Evolutionary conservation across 2,888 invertebrate genomes (phyloP).

Genomic region (Thyatira batis): DNA sequence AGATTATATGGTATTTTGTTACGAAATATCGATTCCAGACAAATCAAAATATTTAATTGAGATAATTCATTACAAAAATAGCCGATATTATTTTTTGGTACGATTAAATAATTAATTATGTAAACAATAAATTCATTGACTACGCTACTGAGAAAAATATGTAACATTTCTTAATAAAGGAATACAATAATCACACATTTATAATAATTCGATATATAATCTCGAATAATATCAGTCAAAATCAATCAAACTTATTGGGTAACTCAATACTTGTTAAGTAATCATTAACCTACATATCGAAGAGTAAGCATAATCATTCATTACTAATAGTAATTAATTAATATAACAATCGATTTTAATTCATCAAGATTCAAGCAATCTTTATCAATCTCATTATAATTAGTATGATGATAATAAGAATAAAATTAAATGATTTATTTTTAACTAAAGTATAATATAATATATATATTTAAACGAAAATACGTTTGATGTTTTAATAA

Average conservation of each 20-base stretch:
- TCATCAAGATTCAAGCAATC: not conserved
- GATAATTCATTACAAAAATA: conserved; percentile 62
- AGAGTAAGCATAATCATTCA: not conserved
- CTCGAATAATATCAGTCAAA: conserved; percentile 59
- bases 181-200: conserved; percentile 48
- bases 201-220: conserved; percentile 29
- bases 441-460: not conserved
- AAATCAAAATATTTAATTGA: not conserved
- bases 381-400: not conserved
- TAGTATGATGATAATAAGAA: not conserved
- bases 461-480: not conserved
- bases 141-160: conserved; percentile 53
- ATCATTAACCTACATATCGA: not conserved
- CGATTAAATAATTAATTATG: conserved; percentile 42
- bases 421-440: not conserved
- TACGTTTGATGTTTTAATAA: not conserved
- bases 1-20: not conserved
- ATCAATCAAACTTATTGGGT: conserved; percentile 55
- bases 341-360: not conserved
- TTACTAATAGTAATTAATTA: not conserved
- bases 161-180: conserved; percentile 44
- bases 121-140: conserved; percentile 35
- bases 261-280: conserved; percentile 36
- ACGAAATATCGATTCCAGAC: not conserved
- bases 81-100: conserved; percentile 68